These are phyloP conservation scores for Halichondria panicea DNA, from an alignment of 37 sponge, comb jelly and placozoan species.

Conservation along the genomic window DNA sequence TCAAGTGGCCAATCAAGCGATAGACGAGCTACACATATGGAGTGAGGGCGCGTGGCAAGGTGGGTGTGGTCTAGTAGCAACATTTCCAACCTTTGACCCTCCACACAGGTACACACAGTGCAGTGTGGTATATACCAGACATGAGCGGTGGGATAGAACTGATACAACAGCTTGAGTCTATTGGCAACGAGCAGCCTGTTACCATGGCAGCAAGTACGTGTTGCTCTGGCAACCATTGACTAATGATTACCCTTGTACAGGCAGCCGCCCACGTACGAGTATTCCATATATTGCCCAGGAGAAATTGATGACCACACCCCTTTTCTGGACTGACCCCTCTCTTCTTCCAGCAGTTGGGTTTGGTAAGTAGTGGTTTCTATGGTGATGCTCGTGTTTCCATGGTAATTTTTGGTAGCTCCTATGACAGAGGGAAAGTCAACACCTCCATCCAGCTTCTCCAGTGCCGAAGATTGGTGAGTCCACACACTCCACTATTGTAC, in stretches of 20 bases:
- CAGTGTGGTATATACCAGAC: conserved; percentile 56
- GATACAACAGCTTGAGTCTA: conserved; percentile 46
- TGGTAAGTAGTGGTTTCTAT: conserved; percentile 25
- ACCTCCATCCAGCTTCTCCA: no score
- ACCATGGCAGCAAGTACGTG: conserved; percentile 11
- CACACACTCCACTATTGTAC: no score
- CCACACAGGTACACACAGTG: neutral
- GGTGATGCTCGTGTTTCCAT: neutral
- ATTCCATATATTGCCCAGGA: conserved; percentile 44
- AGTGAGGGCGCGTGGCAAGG: neutral
- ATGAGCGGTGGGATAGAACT: conserved; percentile 42
- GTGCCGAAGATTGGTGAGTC: no score
- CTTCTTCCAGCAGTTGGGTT: conserved; percentile 66
- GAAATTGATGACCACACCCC: conserved; percentile 40
- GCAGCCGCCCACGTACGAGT: conserved; percentile 23
- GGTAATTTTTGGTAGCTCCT: neutral
- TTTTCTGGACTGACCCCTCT: conserved; percentile 66
- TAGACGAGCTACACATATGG: no score
- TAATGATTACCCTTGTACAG: neutral
- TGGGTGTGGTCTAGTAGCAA: neutral
- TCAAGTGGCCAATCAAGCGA: conserved; percentile 61
- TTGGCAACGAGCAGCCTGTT: conserved; percentile 24
- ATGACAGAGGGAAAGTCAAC: no score
- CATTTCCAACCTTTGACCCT: neutral
- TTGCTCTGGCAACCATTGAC: neutral